Conservation (phyloP, 1,140 invertebrate species). For the Bombyx mori region ASM3026992v2 NC_085109.1:14316501-14317000, state of each 20-base stretch:
- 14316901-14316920: constrained; percentile 50
- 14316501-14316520: constrained; percentile 39
- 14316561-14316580: constrained; percentile 42
- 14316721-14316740: constrained; percentile 66
- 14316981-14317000: constrained; percentile 69
- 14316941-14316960: constrained; percentile 55
- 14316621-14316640: constrained; percentile 44
- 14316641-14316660: constrained; percentile 29
- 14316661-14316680: constrained; percentile 48
- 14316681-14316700: constrained; percentile 56
- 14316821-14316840: constrained; percentile 46
- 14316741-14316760: constrained; percentile 53
- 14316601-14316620: constrained; percentile 52
- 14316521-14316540: constrained; percentile 19
- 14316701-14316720: constrained; percentile 32
- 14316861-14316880: constrained; percentile 50
- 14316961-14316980: constrained; percentile 70
- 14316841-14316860: constrained; percentile 66
- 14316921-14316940: constrained; percentile 52
- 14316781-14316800: constrained; percentile 64
- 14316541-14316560: constrained; percentile 22
- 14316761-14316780: constrained; percentile 39
- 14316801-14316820: constrained; percentile 61
- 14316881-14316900: constrained; percentile 47
- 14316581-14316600: constrained; percentile 38